Conservation (phyloP, 2,113 vertebrate genomes). For the human (Homo sapiens) region GRCh38 chr2:121381001-121381500, state of each 20-base stretch:
- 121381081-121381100: neutral
- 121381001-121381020: neutral
- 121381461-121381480: neutral
- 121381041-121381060: neutral
- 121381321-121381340: no score
- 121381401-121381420: neutral
- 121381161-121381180: neutral
- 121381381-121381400: neutral
- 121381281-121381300: neutral
- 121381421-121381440: neutral
- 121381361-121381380: neutral
- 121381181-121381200: neutral
- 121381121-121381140: neutral
- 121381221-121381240: neutral
- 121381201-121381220: neutral
- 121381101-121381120: neutral
- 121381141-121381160: neutral
- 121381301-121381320: no score
- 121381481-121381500: neutral
- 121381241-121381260: neutral
- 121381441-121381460: neutral
- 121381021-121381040: neutral
- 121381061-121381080: neutral
- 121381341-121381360: neutral
- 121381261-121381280: neutral